Conservation (phyloP, 2,888 invertebrate genomes). For the Drosophila mimica region DNA sequence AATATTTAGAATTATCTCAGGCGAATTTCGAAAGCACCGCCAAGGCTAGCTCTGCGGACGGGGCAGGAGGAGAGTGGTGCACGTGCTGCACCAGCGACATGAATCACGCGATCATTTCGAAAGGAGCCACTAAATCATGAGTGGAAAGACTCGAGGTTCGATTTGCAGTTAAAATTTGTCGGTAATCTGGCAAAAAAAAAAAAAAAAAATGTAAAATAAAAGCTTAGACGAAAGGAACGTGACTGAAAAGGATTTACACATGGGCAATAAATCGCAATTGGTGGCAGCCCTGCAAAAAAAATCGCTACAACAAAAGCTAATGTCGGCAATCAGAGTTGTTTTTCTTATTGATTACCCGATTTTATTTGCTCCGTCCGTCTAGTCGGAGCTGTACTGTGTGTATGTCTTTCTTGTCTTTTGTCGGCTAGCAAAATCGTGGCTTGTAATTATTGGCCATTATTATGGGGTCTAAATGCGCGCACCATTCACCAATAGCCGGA, state of each 20-base stretch:
- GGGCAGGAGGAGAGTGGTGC: conserved; percentile 18
- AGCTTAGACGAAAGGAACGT: conserved; percentile 59
- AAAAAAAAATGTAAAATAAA: conserved; percentile 6
- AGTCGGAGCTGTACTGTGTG: conserved; percentile 18
- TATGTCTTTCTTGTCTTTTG: conserved; percentile 39
- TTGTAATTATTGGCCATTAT: conserved; percentile 78
- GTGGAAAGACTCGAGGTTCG: conserved; percentile 52
- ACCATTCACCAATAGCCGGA: conserved; percentile 73
- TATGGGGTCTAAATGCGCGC: conserved; percentile 61
- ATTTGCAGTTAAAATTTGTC: conserved; percentile 57
- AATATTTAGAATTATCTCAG: conserved; percentile 42
- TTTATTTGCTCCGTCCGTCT: conserved; percentile 51
- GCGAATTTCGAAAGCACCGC: conserved; percentile 50
- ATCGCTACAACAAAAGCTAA: conserved; percentile 40
- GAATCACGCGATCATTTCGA: conserved; percentile 50
- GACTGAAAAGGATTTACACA: conserved; percentile 73
- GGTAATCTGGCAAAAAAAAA: conserved; percentile 17
- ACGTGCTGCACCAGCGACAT: conserved; percentile 55
- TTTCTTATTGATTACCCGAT: conserved; percentile 68
- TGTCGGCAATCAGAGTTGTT: conserved; percentile 46
- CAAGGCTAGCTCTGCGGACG: not conserved
- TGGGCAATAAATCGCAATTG: conserved; percentile 62
- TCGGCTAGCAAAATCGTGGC: conserved; percentile 76
- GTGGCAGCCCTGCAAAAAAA: conserved; percentile 31
- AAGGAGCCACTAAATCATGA: conserved; percentile 69